Evolutionary conservation across 2,888 invertebrate genomes (phyloP), one percentile per base, ranked within the genome.

Genomic region (Hermaeophaga mercurialis): DNA sequence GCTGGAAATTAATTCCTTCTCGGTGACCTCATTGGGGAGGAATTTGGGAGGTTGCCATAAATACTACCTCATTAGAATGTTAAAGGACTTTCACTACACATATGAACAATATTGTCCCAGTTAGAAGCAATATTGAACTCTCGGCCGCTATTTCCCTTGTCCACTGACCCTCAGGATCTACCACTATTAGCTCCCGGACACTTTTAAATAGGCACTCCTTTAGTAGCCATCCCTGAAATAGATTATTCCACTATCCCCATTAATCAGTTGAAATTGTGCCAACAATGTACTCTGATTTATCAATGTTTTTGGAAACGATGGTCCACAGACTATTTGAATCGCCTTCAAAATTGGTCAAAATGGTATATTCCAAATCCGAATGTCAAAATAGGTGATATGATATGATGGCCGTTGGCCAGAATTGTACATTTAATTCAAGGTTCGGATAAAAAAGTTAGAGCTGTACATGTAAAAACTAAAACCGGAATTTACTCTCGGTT

Each of bases 101-200:
- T n/a, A n/a, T n/a, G 44, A 49, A 49, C 39, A 17, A 24, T 48
- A 4, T 18, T 48, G 1, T 8, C 24, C 5, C 48, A 48, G 38
- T 24, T 43, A 7, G 43, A 43, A 9, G 22, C 43, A 1, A 43
- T 43, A 8, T 14, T 43, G 9, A 43, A 43, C 14, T 43, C 43
- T 1, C 43, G 43, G 6, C 44, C 44, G 7, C 18, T 44, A 9
- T 47, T 41, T 11, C 18, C 38, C 9, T 5, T 17, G n/a, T 38
- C 38, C 1, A 45, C 8, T 3, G 44, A 45, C 18, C 28, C 46
- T 31, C 1, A 1, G 5, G 41, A 52, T 19, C n/a, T 33, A 33
- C n/a, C 31, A 6, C 28, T 46, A 4, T 19, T 58, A 18, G 45
- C 49, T 1, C 53, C 46, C 31, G 54, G 39, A 17, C 54, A 49